A percentile compares a stretch with the other conserved stretches of the same genome.
Evolutionary conservation across 2,888 invertebrate genomes (phyloP).

Genomic region (Venusia cambrica): DNA sequence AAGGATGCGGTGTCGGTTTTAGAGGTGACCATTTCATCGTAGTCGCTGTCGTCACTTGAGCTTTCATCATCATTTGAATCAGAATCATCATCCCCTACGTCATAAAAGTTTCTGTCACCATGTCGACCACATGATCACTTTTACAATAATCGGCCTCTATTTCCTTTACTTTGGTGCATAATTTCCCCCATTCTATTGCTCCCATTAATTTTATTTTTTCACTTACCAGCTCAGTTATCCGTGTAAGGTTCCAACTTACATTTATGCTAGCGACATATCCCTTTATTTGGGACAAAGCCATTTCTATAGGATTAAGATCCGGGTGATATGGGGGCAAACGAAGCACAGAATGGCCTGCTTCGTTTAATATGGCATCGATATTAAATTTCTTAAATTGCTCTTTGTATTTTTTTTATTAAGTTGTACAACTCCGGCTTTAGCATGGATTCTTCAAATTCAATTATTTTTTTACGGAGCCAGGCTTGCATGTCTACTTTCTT

Average conservation of each 20-base stretch:
- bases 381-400: conserved; percentile 2
- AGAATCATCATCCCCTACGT: too few relatives aligned
- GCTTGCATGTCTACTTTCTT: conserved; percentile 3
- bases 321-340: conserved; percentile 12
- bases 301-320: conserved; percentile 13
- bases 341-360: conserved; percentile 1
- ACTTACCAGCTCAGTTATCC: not conserved
- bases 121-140: conserved; percentile 3
- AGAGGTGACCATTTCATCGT: too few relatives aligned
- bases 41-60: too few relatives aligned
- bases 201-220: conserved; percentile 8
- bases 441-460: conserved; percentile 1
- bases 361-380: conserved; percentile 4
- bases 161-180: conserved; percentile 6
- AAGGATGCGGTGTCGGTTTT: too few relatives aligned
- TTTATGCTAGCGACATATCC: conserved; percentile 1
- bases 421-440: conserved; percentile 7
- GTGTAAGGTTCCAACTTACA: not conserved
- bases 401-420: conserved; percentile 5
- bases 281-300: conserved; percentile 9
- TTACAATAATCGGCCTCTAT: conserved; percentile 11
- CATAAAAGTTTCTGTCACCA: too few relatives aligned
- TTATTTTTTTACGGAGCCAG: conserved; percentile 6
- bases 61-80: too few relatives aligned
- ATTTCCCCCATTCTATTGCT: conserved; percentile 1